Conservation (phyloP, 2,888 invertebrate species). For the Salpingus planirostris region DNA sequence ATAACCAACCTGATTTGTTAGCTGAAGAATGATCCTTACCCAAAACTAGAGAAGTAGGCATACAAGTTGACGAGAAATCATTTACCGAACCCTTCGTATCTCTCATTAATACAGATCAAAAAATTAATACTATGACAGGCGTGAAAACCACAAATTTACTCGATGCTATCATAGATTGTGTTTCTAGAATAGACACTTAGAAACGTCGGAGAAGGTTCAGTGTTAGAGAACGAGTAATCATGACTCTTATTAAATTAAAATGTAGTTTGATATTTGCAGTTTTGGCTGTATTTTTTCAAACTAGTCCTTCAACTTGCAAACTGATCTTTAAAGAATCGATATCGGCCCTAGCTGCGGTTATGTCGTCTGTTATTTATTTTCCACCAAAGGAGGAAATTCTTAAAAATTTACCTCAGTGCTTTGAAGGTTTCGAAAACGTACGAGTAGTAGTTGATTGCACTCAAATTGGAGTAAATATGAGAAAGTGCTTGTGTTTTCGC, state of each 20-base stretch:
- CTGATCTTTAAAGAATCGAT: constrained; percentile 1
- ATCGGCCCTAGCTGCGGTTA: not conserved
- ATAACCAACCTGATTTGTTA: too few relatives aligned
- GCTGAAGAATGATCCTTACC: too few relatives aligned
- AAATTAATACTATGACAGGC: constrained; percentile 2
- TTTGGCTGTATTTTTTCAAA: constrained; percentile 3
- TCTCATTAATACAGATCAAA: constrained; percentile 1
- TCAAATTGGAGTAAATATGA: constrained; percentile 7
- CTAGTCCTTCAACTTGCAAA: constrained; percentile 2
- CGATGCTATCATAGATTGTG: constrained; percentile 1
- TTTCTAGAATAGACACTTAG: not conserved
- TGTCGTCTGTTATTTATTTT: constrained; percentile 2
- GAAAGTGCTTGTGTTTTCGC: constrained; percentile 7
- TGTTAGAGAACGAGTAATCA: constrained; percentile 3
- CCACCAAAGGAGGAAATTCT: constrained; percentile 6
- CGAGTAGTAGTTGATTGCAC: constrained; percentile 10
- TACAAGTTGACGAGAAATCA: not conserved
- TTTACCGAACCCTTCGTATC: constrained; percentile 2
- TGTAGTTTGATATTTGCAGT: constrained; percentile 1
- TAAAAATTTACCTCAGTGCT: constrained; percentile 7
- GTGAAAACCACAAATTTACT: constrained; percentile 1
- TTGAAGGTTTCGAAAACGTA: constrained; percentile 6
- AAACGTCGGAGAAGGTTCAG: constrained; percentile 2
- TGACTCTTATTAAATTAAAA: constrained; percentile 5
- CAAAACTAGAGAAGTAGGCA: not conserved